Conservation (phyloP, 2,797 vertebrate genomes). For the Pseudochirops corinnae region DNA sequence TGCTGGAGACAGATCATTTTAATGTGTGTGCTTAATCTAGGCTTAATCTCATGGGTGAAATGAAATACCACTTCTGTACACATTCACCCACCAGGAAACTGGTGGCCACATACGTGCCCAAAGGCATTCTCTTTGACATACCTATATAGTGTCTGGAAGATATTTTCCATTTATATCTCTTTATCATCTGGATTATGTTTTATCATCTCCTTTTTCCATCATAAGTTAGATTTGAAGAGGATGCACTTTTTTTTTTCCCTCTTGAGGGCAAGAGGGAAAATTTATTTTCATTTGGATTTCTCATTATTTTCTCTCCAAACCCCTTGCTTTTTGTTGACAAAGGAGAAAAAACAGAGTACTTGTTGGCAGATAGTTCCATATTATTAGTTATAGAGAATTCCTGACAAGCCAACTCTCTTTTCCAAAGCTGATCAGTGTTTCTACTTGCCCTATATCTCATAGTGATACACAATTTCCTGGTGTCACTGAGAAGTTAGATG, state of each 20-base stretch:
- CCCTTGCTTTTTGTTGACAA: constrained; percentile 26
- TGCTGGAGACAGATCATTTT: no score
- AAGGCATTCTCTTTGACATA: background rate
- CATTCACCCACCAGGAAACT: background rate
- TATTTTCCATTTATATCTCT: background rate
- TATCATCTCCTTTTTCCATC: background rate
- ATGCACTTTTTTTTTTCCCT: background rate
- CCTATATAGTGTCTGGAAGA: background rate
- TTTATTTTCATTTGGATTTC: constrained; percentile 6
- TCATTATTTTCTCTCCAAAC: background rate
- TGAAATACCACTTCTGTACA: background rate
- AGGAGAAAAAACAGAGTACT: background rate
- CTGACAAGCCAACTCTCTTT: background rate
- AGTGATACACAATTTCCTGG: background rate
- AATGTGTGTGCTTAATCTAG: no score
- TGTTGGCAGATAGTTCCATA: background rate
- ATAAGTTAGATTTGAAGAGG: background rate
- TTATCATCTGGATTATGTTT: background rate
- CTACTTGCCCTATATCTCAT: no score
- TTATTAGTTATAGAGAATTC: background rate
- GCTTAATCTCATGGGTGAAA: background rate
- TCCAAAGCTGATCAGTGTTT: background rate
- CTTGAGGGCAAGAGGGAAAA: background rate
- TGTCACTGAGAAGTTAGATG: background rate
- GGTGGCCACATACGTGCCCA: background rate